A percentile compares a stretch with the other conserved stretches of the same genome.
Conservation (phyloP, 2,888 invertebrate species). For the Meandrusa payeni region DNA sequence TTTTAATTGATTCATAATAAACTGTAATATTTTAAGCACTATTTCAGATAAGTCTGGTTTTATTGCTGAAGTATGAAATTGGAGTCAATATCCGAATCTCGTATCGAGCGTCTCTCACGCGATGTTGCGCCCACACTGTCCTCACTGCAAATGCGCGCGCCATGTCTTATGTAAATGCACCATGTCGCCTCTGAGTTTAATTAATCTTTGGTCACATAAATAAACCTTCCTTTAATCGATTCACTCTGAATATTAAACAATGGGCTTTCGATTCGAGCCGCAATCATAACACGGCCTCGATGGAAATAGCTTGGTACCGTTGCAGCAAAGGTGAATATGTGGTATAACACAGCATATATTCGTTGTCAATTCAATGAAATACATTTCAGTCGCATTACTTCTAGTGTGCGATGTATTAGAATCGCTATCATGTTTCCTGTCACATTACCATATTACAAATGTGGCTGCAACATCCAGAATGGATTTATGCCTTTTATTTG, state of each 20-base stretch:
- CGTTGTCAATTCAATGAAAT: no score
- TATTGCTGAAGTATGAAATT: slow-evolving; percentile 26
- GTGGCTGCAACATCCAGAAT: not conserved
- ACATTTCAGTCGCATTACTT: not conserved
- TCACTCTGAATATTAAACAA: slow-evolving; percentile 59
- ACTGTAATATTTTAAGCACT: slow-evolving; percentile 1
- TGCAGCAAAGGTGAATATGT: no score
- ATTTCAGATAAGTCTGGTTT: slow-evolving; percentile 9
- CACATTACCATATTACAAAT: no score
- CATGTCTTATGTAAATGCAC: slow-evolving; percentile 79
- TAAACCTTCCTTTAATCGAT: slow-evolving; percentile 63
- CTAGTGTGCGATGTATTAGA: not conserved
- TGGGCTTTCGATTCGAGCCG: slow-evolving; percentile 31
- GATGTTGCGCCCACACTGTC: slow-evolving; percentile 57
- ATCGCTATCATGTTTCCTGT: no score
- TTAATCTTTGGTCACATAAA: slow-evolving; percentile 77
- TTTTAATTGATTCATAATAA: no score
- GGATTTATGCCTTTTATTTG: slow-evolving; percentile 16
- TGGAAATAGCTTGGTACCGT: no score
- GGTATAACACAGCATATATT: no score
- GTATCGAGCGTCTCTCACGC: slow-evolving; percentile 37
- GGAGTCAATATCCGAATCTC: slow-evolving; percentile 26
- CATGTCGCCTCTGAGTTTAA: slow-evolving; percentile 72
- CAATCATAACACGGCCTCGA: slow-evolving; percentile 31
- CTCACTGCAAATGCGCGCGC: slow-evolving; percentile 71